These are phyloP conservation scores for Ornithorhynchus anatinus DNA, from an alignment of 2,113 vertebrate species.

Conservation along the genomic window DNA sequence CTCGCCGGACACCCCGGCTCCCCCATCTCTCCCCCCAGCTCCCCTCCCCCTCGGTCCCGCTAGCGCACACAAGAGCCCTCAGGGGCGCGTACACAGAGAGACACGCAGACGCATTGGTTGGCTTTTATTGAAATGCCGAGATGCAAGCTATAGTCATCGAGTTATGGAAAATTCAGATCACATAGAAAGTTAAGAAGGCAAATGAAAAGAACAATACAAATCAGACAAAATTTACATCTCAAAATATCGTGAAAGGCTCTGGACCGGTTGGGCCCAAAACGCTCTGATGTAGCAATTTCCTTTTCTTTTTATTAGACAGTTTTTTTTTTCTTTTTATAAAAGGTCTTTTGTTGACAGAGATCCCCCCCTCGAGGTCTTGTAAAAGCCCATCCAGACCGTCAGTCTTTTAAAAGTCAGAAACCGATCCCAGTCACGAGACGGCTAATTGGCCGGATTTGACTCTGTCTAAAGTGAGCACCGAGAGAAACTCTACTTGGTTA, in stretches of 20 bases:
- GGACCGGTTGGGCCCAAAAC: constrained; percentile 81
- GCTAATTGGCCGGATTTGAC: constrained; percentile 76
- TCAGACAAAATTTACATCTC: constrained; percentile 84
- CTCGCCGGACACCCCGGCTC: no score
- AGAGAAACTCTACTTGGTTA: constrained; percentile 62
- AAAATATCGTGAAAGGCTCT: constrained; percentile 83
- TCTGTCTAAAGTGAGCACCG: constrained; percentile 72
- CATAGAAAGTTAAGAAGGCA: constrained; percentile 84
- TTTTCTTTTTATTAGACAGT: no score
- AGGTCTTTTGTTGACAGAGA: constrained; percentile 68
- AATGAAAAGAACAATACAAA: constrained; percentile 84
- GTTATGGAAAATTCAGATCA: constrained; percentile 84
- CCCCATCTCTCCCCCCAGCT: no score
- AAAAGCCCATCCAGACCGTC: constrained; percentile 75
- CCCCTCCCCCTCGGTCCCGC: no score
- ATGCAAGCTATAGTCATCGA: constrained; percentile 83
- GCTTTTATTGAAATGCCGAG: constrained; percentile 84
- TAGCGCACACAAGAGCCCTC: no score
- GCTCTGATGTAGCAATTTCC: constrained; percentile 70
- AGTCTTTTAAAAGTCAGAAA: constrained; percentile 77
- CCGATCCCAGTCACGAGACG: constrained; percentile 72
- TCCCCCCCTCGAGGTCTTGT: constrained; percentile 65
- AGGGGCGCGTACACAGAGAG: no score
- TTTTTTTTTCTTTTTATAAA: constrained; percentile 59
- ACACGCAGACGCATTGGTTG: constrained; percentile 74